These are phyloP conservation scores for Urosaurus nigricauda DNA, from an alignment of 2,797 vertebrate genomes.

Conservation along the genomic window DNA sequence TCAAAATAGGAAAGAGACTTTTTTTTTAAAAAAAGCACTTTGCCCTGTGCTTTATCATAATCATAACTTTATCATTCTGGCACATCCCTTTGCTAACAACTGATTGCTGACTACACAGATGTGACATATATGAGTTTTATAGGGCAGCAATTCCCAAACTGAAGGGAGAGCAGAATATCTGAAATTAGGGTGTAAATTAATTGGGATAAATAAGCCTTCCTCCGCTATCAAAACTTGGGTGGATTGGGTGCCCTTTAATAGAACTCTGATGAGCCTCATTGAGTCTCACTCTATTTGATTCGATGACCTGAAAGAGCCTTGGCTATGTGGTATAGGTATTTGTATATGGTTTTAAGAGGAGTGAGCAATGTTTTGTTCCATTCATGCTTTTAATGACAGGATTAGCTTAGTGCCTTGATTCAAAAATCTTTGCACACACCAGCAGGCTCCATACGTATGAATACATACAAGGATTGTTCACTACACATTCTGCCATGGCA, in stretches of 20 bases:
- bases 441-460: no score
- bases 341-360: not conserved
- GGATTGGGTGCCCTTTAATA: not conserved
- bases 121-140: not conserved
- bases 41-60: not conserved
- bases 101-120: slow-evolving; percentile 18
- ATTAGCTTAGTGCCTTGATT: not conserved
- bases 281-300: not conserved
- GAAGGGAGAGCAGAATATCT: not conserved
- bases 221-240: not conserved
- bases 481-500: no score
- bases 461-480: not conserved
- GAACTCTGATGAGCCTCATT: not conserved
- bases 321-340: not conserved
- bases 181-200: not conserved
- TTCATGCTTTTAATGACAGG: not conserved
- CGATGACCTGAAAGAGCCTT: not conserved
- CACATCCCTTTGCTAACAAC: not conserved
- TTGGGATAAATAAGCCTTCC: not conserved
- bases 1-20: slow-evolving; percentile 43
- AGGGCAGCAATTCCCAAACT: not conserved
- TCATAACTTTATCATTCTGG: not conserved
- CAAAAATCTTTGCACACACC: not conserved
- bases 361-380: not conserved
- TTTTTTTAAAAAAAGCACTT: slow-evolving; percentile 7